Base-by-base conservation (phyloP, 2,888 invertebrate genomes). In the Drosophila austrosaltans region DNA sequence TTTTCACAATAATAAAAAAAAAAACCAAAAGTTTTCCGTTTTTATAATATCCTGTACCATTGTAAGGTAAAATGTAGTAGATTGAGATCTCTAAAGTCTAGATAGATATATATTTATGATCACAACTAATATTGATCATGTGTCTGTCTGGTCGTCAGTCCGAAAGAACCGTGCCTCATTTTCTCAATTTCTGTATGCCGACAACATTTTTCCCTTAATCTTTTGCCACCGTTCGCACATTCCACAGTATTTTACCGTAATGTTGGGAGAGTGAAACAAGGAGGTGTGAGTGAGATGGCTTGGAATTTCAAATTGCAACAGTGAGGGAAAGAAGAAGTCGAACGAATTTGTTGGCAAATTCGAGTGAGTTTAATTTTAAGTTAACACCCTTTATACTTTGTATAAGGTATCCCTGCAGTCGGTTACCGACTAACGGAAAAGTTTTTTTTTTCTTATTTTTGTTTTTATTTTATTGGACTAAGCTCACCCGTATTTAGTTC, bases 401-500 rank as follows among this genome's bases (percentile, higher is more conserved):
- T 66, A 66, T 58, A 58, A 72, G 72, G 58, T 72, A 53, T 72
- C 61, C 58, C 58, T 4, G 25, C 25, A 7, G 60, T 53, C 61
- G 22, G 58, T 42, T 44, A 8, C 39, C 59, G 48, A 57, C 25
- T 44, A 20, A 12, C 44, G 44, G 61, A 72, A 66, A 74, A 69
- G 72, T 66, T 78, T 65, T 70, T 67, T 66, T 53, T 32, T 28
- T 28, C 2, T 16, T 16, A 16, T 16, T 16, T 16, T 16, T 16
- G 16, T 16, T 16, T 16, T 16, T 16, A 16, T 16, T 16, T 16
- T 60, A 39, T 60, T 59, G 53, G 74, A 62, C 72, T 85, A 75
- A 77, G 83, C 77, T 81, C 48, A 48, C 48, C 71, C 81, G 75
- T 82, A 77, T 82, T 82, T 85, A 85, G 79, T 69, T 76, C 72